Evolutionary conservation across 2,113 vertebrate genomes (phyloP), one percentile per base, ranked within the genome.

Genomic region (Falcunculus frontatus): DNA sequence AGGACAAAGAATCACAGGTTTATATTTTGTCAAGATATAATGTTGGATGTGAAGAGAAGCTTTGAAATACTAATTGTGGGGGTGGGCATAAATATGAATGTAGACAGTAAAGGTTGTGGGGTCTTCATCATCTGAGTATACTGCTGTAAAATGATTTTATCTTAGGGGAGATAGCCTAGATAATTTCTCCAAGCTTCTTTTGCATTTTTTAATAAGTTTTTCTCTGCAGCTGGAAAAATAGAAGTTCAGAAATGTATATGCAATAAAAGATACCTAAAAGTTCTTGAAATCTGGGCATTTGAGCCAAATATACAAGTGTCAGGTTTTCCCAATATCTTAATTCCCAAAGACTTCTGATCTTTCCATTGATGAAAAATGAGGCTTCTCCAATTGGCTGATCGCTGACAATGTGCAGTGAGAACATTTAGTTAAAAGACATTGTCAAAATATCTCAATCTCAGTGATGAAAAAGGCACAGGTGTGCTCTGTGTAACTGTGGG

Each of bases 381-480:
- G 14, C 18, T 89, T n/a, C 13, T 89, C 18, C 23, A 8, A 81
- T 87, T 93, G 84, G 53, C 39, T 93, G 49, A 64, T 95, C 7
- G 5, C 42, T 96, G 62, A 87, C 67, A 73, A 65, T 41, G 5
- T 46, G n/a, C 67, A 87, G 10, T 85, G 35, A 95, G 74, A 95
- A 85, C 30, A 73, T 65, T 85, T 35, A 82, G 64, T 62, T 89
- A 79, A 90, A 93, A 95, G 86, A 49, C 35, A 26, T 80, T 95
- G 91, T 94, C 93, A 96, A 96, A 96, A 95, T 94, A 94, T 42
- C 95, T 96, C 87, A 91, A 87, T 96, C 89, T 95, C 35, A 13
- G 74, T 82, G 77, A 84, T 65, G 62, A 94, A 96, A 92, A 84
- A 60, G 53, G 46, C 5, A 10, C 93, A 87, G 81, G 70, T 91